Conservation (phyloP, 2,888 invertebrate genomes). For the Horisme vitalbata region DNA sequence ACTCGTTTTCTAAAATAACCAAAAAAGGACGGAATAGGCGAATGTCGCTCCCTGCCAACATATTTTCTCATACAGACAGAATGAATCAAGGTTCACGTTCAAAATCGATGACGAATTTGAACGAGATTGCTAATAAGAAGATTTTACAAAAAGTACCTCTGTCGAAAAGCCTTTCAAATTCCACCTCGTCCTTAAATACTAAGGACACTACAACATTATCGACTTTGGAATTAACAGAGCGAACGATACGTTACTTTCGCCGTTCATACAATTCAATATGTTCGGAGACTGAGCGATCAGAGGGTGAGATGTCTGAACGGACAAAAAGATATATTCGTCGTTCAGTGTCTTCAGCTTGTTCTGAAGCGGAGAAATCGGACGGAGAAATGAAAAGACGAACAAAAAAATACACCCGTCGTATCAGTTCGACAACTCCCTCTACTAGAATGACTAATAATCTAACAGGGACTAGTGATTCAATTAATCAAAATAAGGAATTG, state of each 20-base stretch:
- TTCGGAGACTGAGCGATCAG: constrained; percentile 4
- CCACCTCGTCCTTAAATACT: background rate
- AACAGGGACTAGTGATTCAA: background rate
- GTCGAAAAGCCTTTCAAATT: background rate
- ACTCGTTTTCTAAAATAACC: background rate
- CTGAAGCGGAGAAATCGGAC: background rate
- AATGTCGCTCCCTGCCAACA: constrained; percentile 6
- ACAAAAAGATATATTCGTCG: background rate
- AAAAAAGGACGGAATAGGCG: background rate
- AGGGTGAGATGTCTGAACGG: background rate
- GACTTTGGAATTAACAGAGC: constrained; percentile 2
- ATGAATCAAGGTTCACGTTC: background rate
- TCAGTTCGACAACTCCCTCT: background rate
- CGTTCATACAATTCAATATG: background rate
- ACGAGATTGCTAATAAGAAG: background rate
- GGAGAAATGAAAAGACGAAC: background rate
- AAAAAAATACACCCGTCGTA: background rate
- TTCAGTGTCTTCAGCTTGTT: background rate
- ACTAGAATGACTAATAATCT: background rate
- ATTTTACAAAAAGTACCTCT: background rate
- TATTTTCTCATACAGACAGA: background rate
- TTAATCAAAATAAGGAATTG: background rate
- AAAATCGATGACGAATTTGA: background rate
- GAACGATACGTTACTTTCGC: constrained; percentile 1
- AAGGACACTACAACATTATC: background rate